These are phyloP conservation scores for Mystacornis crossleyi DNA, from an alignment of 2,113 vertebrate species.

Conservation along the genomic window DNA sequence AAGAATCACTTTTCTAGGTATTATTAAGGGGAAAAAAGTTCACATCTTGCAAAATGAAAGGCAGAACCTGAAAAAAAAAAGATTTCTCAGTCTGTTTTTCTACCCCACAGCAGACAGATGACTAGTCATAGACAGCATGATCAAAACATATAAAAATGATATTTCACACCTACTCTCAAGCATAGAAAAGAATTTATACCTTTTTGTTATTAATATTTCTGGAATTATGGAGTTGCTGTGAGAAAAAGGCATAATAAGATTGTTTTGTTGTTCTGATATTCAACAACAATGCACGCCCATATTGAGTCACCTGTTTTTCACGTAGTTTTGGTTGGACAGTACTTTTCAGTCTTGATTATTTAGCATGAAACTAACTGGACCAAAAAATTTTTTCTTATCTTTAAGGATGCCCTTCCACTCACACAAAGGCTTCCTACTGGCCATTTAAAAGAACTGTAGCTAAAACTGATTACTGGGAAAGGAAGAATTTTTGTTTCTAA, in stretches of 20 bases:
- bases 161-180: background rate
- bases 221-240: background rate
- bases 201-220: background rate
- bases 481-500: background rate
- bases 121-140: background rate
- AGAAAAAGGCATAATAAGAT: background rate
- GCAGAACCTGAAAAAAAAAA: background rate
- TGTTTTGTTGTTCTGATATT: background rate
- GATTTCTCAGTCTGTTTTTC: background rate
- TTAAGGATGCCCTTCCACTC: background rate
- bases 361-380: background rate
- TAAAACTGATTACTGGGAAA: background rate
- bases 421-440: background rate
- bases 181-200: background rate
- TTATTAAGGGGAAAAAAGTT: background rate
- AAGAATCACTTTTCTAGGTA: background rate
- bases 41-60: background rate
- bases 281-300: background rate
- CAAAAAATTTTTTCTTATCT: background rate
- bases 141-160: background rate
- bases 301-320: background rate
- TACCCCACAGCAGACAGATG: background rate
- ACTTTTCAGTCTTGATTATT: background rate
- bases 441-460: background rate
- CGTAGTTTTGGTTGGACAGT: background rate